A percentile compares a stretch with the other conserved stretches of the same genome.
Conservation (phyloP, 2,888 invertebrate species). For the Limnephilus marmoratus region DNA sequence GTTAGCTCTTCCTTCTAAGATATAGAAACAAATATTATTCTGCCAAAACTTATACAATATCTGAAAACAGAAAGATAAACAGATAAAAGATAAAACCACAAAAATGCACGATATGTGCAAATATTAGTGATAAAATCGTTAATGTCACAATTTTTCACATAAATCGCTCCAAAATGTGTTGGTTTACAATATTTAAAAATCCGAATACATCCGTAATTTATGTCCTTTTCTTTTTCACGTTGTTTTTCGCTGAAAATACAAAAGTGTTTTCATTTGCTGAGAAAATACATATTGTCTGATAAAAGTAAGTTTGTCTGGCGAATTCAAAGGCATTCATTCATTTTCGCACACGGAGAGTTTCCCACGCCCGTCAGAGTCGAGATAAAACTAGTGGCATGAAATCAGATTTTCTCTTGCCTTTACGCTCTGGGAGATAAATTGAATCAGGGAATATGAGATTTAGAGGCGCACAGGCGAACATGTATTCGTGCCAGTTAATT, state of each 20-base stretch:
- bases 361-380: conserved; percentile 22
- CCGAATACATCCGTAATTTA: neutral
- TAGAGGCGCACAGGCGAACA: conserved; percentile 25
- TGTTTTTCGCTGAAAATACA: neutral
- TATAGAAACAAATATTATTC: neutral
- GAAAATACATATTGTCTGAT: neutral
- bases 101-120: neutral
- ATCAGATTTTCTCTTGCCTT: conserved; percentile 17
- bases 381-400: conserved; percentile 24
- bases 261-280: neutral
- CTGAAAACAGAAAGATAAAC: neutral
- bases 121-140: neutral
- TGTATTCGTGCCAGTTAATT: conserved; percentile 47
- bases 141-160: neutral
- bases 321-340: conserved; percentile 16
- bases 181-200: neutral
- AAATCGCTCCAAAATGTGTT: neutral
- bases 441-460: conserved; percentile 44
- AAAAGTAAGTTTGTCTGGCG: neutral
- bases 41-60: neutral
- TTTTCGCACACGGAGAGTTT: conserved; percentile 18
- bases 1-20: neutral
- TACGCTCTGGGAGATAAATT: conserved; percentile 44
- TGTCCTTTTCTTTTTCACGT: neutral
- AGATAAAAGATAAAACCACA: neutral